Base-by-base conservation (phyloP, 2,113 vertebrate species). In the Pluvianellus socialis region DNA sequence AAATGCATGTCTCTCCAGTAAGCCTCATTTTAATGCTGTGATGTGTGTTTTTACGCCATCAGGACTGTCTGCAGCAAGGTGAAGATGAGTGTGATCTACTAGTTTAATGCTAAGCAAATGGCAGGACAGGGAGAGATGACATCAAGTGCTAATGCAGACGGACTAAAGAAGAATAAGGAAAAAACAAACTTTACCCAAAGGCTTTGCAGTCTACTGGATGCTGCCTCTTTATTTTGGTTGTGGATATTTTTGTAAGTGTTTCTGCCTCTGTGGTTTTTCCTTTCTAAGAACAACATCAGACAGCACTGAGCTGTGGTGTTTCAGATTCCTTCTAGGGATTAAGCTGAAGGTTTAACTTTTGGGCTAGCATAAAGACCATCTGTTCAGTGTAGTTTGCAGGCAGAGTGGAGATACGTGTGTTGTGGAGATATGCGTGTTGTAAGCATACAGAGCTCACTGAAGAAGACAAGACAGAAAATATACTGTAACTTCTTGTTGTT, bases 231-330 rank as follows among this genome's bases (percentile, higher is more conserved):
- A 45, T 90, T 87, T 92, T 70, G 44, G 7, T 45, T 74, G 28
- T 52, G 26, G n/a, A 14, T 91, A 74, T 86, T 86, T 91, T 84
- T 80, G 55, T 32, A 67, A 80, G 33, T 62, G 55, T 63, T 96
- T 75, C 68, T 91, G 61, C 24, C 20, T 80, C 86, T 79, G 50
- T 95, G 73, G 50, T 89, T 91, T 91, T 38, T 96, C 65, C 75
- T 94, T 94, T 94, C 79, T 88, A 93, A 92, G 92, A 92, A 94
- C 72, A 91, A 86, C 63, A 95, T 92, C 72, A 96, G 65, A 45
- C 83, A 91, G 50, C 30, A 40, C 32, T 71, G 79, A 96, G 33
- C 15, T 77, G 72, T 67, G n/a, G 38, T 50, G 47, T 88, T 59
- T 94, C 86, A 91, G 50, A 81, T 71, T 95, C 72, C 92, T 97